Base-by-base conservation (phyloP, 2,888 invertebrate genomes). In the Eristalinus aeneus region DNA sequence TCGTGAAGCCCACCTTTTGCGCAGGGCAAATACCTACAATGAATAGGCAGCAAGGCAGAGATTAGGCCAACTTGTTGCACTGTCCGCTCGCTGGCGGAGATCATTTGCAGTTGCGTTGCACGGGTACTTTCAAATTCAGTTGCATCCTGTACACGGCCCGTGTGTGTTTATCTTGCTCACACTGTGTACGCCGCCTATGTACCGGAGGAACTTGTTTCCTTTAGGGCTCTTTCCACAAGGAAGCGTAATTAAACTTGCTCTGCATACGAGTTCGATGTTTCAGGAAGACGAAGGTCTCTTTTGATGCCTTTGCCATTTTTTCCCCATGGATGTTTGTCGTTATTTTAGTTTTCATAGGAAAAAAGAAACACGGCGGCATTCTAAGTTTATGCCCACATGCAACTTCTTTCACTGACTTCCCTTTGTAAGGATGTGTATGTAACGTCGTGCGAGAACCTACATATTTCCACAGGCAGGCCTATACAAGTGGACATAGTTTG, bases 1-100 rank as follows among this genome's bases (percentile, higher is more conserved):
- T 71, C 61, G 4, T 71, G 68, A 16, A 74, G 74, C 82, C 82
- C 82, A 82, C 86, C 82, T 86, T 69, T 82, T 82, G 46, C 73
- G 46, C 65, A 81, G 77, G 86, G 82, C 74, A 82, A 81, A 74
- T 82, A 78, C 77, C 81, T 81, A 82, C 82, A 86, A 82, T 86
- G 82, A 86, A 86, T 86, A 86, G 86, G 61, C 86, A 86, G 78
- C 86, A 82, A 82, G 86, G 71, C 77, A 74, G 77, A 86, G 86
- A 86, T 86, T 86, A 82, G 77, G 78, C 82, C 86, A 86, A 86
- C 86, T 86, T 86, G 86, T 86, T 86, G 86, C 86, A 78, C 80
- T 86, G 86, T 86, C 81, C 86, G 78, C 77, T 78, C 69, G 54
- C 65, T 64, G 74, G 71, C 82, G 77, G 86, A 86, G 86, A 86